These are phyloP conservation scores for Eonycteris spelaea DNA, from an alignment of 2,113 vertebrate species.

Conservation along the genomic window DNA sequence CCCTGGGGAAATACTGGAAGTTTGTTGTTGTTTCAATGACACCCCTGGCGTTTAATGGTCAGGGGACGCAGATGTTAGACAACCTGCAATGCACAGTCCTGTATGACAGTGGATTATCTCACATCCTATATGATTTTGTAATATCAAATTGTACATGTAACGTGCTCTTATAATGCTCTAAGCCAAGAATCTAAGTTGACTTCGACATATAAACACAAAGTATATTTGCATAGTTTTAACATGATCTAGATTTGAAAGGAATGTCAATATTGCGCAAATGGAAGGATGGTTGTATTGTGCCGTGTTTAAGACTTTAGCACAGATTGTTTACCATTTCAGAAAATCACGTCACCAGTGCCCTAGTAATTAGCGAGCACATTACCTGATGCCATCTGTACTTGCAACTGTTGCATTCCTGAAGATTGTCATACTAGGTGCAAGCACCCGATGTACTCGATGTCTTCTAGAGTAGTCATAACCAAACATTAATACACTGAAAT, in stretches of 20 bases:
- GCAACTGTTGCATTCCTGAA: neutral
- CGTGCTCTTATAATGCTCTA: neutral
- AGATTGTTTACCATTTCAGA: conserved; percentile 10
- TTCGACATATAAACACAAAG: neutral
- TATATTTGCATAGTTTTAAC: conserved; percentile 18
- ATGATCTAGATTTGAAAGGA: neutral
- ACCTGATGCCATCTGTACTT: neutral
- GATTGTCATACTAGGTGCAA: neutral
- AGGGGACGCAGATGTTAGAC: neutral
- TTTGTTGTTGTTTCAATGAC: neutral
- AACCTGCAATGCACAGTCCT: neutral
- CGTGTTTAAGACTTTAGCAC: neutral
- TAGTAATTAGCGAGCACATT: neutral
- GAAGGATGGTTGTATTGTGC: neutral
- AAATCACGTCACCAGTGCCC: neutral
- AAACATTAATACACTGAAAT: neutral
- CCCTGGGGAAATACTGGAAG: neutral
- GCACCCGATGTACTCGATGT: neutral
- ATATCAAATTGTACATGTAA: neutral
- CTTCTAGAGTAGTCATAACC: neutral
- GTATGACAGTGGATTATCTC: neutral
- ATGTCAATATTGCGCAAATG: neutral
- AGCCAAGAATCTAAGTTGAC: neutral
- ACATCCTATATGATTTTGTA: neutral
- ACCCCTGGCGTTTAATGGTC: neutral